A percentile compares a stretch with the other conserved stretches of the same genome.
Evolutionary conservation across 2,888 invertebrate species (phyloP).

Genomic region (Microctonus hyperodae): DNA sequence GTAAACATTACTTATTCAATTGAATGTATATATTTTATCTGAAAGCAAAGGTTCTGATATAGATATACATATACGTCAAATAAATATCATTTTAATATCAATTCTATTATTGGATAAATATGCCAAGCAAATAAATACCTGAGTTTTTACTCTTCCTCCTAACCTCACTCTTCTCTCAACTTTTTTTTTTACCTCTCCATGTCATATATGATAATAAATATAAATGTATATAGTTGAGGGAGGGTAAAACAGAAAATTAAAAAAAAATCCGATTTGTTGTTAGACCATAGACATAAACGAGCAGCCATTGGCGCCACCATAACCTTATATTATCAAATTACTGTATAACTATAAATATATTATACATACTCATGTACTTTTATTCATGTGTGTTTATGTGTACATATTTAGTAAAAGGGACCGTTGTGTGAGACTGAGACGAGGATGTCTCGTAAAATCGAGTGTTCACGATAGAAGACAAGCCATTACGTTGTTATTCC

Average conservation of each 20-base stretch:
- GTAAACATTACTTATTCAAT: not conserved
- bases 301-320: slow-evolving; percentile 54
- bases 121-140: not conserved
- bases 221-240: slow-evolving; percentile 4
- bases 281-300: slow-evolving; percentile 18
- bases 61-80: not conserved
- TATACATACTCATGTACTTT: slow-evolving; percentile 26
- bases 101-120: not conserved
- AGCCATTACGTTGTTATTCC: slow-evolving; percentile 30
- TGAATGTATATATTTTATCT: not conserved
- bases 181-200: no score
- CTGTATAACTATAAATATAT: slow-evolving; percentile 35
- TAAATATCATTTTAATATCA: not conserved
- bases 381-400: slow-evolving; percentile 4
- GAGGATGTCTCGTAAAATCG: slow-evolving; percentile 51
- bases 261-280: slow-evolving; percentile 9
- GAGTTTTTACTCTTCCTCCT: not conserved
- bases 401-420: slow-evolving; percentile 28
- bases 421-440: slow-evolving; percentile 45
- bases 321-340: slow-evolving; percentile 59
- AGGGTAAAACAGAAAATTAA: not conserved
- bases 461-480: slow-evolving; percentile 50
- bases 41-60: not conserved
- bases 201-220: not conserved
- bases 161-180: not conserved